phyloP scores from a whole-genome alignment of 2,888 invertebrate species.

The Acanthosepion lycidas region DNA sequence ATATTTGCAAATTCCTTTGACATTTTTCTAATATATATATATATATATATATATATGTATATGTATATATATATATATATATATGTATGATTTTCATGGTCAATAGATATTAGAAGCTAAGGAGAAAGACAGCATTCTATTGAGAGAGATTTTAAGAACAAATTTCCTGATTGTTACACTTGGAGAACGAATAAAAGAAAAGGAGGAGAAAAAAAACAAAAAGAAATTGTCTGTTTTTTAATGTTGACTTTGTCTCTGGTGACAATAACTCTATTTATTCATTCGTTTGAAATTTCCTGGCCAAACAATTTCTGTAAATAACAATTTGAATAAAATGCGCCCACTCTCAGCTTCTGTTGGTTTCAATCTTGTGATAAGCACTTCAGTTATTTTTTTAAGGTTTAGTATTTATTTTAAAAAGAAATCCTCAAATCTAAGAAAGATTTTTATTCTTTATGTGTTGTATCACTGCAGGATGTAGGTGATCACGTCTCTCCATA shows the following conservation, averaged over 20 bases:
- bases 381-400: background rate
- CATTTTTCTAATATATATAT: background rate
- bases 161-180: background rate
- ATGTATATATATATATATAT: constrained; percentile 20
- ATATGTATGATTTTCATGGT: background rate
- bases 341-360: background rate
- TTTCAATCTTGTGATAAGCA: background rate
- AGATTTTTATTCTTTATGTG: background rate
- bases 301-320: constrained; percentile 33
- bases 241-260: background rate
- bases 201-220: background rate
- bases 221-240: constrained; percentile 14
- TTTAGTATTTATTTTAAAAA: background rate
- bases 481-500: too few species aligned
- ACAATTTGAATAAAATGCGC: background rate
- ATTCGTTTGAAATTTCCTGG: background rate
- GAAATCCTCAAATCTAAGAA: background rate
- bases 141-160: background rate
- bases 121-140: background rate
- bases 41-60: constrained; percentile 33
- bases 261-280: constrained; percentile 33
- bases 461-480: too few species aligned
- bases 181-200: background rate
- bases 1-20: too few species aligned
- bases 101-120: background rate